phyloP scores from a whole-genome alignment of 2,888 invertebrate genomes.

The Euplexia lucipara region DNA sequence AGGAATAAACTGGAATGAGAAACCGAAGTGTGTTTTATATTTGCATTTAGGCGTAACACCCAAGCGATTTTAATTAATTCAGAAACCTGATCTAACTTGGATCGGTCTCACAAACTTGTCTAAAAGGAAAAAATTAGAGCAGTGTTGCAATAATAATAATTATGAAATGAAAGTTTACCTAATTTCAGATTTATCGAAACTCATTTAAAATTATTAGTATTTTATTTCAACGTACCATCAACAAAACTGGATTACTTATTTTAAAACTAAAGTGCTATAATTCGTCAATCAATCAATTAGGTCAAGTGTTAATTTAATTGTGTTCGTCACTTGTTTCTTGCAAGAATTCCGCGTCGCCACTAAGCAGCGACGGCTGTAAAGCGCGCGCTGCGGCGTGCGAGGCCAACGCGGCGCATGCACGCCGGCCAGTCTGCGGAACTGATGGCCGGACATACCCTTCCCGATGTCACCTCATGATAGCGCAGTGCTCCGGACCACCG shows the following conservation, averaged over 20 bases:
- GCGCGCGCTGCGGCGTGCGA: constrained; percentile 85
- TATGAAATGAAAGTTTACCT: no score
- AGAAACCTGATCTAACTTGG: constrained; percentile 41
- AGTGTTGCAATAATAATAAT: neutral
- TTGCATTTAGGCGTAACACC: constrained; percentile 52
- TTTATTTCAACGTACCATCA: constrained; percentile 13
- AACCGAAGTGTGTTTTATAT: constrained; percentile 49
- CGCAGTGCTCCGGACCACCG: constrained; percentile 94
- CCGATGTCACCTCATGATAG: constrained; percentile 94
- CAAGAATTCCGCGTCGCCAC: constrained; percentile 42
- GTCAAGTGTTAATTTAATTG: constrained; percentile 46
- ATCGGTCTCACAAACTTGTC: constrained; percentile 34
- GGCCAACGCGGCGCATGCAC: constrained; percentile 72
- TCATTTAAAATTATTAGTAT: constrained; percentile 6
- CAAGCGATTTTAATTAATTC: constrained; percentile 49
- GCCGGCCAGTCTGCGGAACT: constrained; percentile 93
- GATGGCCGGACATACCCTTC: constrained; percentile 96
- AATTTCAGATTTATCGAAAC: no score
- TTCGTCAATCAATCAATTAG: constrained; percentile 47
- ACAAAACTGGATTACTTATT: constrained; percentile 22
- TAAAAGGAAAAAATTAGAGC: constrained; percentile 28
- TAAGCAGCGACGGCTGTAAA: constrained; percentile 70
- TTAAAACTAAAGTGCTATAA: constrained; percentile 33
- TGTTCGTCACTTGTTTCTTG: constrained; percentile 37
- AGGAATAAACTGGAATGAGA: constrained; percentile 56